phyloP scores from a whole-genome alignment of 2,113 vertebrate species.

The Sisor rabdophorus region DNA sequence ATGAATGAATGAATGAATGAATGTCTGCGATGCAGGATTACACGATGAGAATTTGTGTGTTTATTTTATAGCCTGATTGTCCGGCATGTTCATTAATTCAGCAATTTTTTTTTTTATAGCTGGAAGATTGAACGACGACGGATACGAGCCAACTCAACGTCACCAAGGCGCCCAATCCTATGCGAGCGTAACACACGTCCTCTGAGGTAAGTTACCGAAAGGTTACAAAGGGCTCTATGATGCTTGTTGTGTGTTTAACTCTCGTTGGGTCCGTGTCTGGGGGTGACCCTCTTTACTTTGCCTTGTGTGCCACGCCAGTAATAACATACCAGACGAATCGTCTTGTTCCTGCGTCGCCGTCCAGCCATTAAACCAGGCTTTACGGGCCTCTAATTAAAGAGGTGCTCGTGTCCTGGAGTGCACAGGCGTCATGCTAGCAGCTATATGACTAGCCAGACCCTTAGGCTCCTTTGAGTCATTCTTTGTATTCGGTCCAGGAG shows the following conservation, averaged over 20 bases:
- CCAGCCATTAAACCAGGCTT: conserved; percentile 50
- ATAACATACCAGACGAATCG: conserved; percentile 29
- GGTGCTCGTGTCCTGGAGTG: conserved; percentile 44
- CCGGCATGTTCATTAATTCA: too few species aligned
- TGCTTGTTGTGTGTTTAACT: neutral
- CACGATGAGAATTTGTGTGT: too few species aligned
- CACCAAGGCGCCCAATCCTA: too few species aligned
- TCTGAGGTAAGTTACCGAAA: neutral
- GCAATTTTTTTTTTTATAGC: too few species aligned
- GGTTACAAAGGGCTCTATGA: neutral
- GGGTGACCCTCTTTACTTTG: neutral
- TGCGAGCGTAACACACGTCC: neutral
- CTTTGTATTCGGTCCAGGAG: conserved; percentile 37
- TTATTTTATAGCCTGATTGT: too few species aligned
- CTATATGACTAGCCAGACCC: conserved; percentile 40
- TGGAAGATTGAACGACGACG: too few species aligned
- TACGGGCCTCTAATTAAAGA: conserved; percentile 55
- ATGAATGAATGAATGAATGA: too few species aligned
- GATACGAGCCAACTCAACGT: too few species aligned
- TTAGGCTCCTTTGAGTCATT: conserved; percentile 48
- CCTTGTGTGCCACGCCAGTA: conserved; percentile 15
- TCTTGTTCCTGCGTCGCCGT: conserved; percentile 36
- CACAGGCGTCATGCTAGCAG: conserved; percentile 31
- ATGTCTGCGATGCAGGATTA: too few species aligned
- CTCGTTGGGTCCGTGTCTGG: conserved; percentile 14